phyloP scores from a whole-genome alignment of 2,113 vertebrate species.

The Stercorarius parasiticus region DNA sequence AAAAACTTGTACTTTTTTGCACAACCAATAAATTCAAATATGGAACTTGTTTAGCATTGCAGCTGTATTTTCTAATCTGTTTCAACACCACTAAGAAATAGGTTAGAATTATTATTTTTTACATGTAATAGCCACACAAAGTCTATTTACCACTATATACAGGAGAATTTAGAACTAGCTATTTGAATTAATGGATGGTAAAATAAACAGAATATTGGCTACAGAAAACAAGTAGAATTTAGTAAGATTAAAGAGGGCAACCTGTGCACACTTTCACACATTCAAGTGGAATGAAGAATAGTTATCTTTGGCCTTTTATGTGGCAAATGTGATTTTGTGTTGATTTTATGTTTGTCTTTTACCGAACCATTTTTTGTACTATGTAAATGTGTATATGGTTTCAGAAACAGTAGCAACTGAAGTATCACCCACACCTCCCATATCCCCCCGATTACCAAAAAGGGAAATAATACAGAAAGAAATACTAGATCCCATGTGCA shows the following conservation, averaged over 20 bases:
- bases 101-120: not conserved
- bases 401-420: not conserved
- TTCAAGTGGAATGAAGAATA: not conserved
- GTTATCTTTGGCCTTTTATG: not conserved
- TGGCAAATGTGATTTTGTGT: not conserved
- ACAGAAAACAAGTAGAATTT: not conserved
- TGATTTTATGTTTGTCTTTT: not conserved
- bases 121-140: not conserved
- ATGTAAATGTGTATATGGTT: not conserved
- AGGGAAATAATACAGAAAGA: not conserved
- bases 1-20: not conserved
- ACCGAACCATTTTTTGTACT: not conserved
- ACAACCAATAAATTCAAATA: not conserved
- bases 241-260: not conserved
- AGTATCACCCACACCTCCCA: not conserved
- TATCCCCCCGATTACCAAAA: not conserved
- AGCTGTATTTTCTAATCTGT: not conserved
- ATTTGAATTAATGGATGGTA: not conserved
- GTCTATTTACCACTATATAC: not conserved
- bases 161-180: not conserved
- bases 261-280: not conserved
- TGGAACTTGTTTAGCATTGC: not conserved
- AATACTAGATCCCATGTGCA: not conserved
- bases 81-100: not conserved
- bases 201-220: not conserved